These are phyloP conservation scores for Ochotona curzoniae DNA, from an alignment of 2,113 vertebrate genomes.

Conservation along the genomic window DNA sequence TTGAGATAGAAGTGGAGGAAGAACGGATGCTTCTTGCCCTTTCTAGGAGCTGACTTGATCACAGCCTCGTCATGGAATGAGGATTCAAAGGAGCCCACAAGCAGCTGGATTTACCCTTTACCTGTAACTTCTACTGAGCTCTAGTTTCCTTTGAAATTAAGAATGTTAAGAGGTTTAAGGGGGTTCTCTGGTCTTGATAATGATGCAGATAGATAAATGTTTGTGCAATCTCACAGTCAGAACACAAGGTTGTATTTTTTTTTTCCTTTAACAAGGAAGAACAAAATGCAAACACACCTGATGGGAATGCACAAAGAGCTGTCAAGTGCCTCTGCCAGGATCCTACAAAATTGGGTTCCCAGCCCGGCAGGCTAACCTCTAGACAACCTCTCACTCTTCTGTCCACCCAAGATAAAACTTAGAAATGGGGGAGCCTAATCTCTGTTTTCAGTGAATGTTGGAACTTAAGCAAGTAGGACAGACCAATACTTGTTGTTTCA, in stretches of 20 bases:
- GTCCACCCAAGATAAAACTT: neutral
- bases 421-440: neutral
- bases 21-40: neutral
- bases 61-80: neutral
- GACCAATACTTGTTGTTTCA: neutral
- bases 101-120: neutral
- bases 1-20: accelerated
- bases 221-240: neutral
- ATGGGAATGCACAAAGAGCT: neutral
- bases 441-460: neutral
- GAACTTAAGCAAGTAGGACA: neutral
- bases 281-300: neutral
- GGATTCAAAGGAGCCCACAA: neutral
- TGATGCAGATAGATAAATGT: neutral
- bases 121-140: neutral
- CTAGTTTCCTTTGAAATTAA: neutral
- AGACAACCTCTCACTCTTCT: neutral
- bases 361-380: no score
- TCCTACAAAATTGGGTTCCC: neutral
- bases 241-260: neutral
- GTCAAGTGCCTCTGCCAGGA: neutral
- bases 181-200: neutral
- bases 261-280: neutral
- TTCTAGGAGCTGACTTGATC: neutral
- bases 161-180: neutral